Evolutionary conservation across 1,140 invertebrate genomes (phyloP), one percentile per base, ranked within the genome.

Genomic region (Procambarus clarkii): DNA sequence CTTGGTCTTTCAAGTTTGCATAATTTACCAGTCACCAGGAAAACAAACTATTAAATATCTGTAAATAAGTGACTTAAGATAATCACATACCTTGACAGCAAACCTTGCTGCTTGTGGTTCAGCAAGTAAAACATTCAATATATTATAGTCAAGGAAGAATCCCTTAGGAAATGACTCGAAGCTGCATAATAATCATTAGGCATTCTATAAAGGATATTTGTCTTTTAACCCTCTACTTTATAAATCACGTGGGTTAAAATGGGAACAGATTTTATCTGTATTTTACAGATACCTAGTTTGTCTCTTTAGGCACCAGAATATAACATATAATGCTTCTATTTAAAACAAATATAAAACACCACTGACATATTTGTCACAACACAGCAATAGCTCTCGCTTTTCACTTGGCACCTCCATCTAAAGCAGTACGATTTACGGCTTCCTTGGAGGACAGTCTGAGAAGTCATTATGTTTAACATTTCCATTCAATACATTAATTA

Each of bases 61-160:
- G 71, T 69, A 82, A 34, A 79, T 88, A 69, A 81, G 44, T 86
- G 84, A 76, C 84, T 86, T 86, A 86, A 86, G 84, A 86, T 86
- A 77, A 89, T 89, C 87, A 89, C 79, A 89, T 83, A 89, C 79
- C 87, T 89, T 83, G 64, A 83, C 79, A 89, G 60, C 74, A 50
- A 21, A 76, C 69, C 45, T 86, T 86, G 64, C 83, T 86, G 83
- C 69, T 34, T 76, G 69, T 76, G 48, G 50, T 21, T 45, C 74
- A 76, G 79, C n/a, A 54, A n/a, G 69, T 87, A 60, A 44, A 77
- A 74, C 69, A 74, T 64, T 64, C 18, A 64, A 11, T 21, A 64
- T 64, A 64, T 3, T 54, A 64, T 21, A 64, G 60, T 64, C 60
- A 64, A 64, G 60, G 60, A 64, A 9, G 54, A 81, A 81, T 81